Percentiles rank a stretch among this genome's conserved stretches.
Conservation (phyloP, 2,797 vertebrate genomes). For the Hafferia zeledoni region DNA sequence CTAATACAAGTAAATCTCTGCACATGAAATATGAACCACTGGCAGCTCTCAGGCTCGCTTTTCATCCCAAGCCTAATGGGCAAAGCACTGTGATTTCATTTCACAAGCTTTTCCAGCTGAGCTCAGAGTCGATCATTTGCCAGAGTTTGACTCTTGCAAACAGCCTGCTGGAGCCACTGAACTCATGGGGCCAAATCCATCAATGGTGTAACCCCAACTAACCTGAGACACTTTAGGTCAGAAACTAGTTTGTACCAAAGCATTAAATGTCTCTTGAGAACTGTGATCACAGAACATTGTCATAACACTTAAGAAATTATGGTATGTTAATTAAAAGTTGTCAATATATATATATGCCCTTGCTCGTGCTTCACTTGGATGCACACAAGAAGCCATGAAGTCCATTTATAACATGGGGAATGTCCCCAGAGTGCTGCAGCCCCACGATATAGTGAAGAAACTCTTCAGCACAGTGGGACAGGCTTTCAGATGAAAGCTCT, state of each 20-base stretch:
- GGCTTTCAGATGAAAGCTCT: not conserved
- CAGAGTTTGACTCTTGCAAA: conserved; percentile 46
- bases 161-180: conserved; percentile 44
- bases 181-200: conserved; percentile 41
- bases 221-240: not conserved
- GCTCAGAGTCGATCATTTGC: conserved; percentile 49
- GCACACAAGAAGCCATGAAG: not conserved
- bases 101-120: conserved; percentile 64
- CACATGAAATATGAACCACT: conserved; percentile 66
- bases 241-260: not conserved
- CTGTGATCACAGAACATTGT: not conserved
- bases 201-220: conserved; percentile 10
- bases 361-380: not conserved
- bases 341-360: not conserved
- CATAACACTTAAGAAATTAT: conserved; percentile 17
- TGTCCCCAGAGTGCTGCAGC: not conserved
- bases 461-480: not conserved
- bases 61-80: conserved; percentile 63
- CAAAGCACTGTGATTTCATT: conserved; percentile 66
- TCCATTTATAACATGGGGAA: not conserved
- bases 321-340: conserved; percentile 24
- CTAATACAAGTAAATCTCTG: conserved; percentile 66
- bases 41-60: conserved; percentile 59
- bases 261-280: not conserved
- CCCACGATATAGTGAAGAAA: not conserved